A percentile compares a stretch with the other conserved stretches of the same genome.
Evolutionary conservation across 2,888 invertebrate species (phyloP).

Genomic region (Drosophila paucipuncta): DNA sequence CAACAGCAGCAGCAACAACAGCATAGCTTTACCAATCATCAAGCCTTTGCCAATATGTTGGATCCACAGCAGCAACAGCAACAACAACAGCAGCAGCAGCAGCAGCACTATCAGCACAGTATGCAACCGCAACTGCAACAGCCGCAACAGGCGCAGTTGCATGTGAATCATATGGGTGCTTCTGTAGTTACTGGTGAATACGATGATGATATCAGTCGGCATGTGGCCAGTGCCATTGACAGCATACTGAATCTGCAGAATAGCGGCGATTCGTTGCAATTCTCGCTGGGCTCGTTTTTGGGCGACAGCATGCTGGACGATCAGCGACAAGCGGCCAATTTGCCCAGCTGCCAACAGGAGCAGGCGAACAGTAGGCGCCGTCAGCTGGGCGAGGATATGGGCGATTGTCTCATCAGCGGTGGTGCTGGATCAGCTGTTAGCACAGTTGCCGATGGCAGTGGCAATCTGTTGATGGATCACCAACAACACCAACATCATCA

Average conservation of each 20-base stretch:
- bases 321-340: constrained; percentile 72
- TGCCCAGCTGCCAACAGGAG: constrained; percentile 71
- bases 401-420: constrained; percentile 84
- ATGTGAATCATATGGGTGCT: constrained; percentile 69
- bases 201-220: constrained; percentile 90
- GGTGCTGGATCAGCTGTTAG: constrained; percentile 62
- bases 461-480: constrained; percentile 71
- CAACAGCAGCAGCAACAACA: constrained; percentile 74
- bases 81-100: constrained; percentile 66
- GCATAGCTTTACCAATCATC: constrained; percentile 72
- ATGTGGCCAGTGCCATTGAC: constrained; percentile 93
- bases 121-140: constrained; percentile 70
- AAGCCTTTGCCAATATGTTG: constrained; percentile 61
- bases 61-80: constrained; percentile 67
- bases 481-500: constrained; percentile 65
- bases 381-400: constrained; percentile 82
- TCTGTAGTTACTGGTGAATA: constrained; percentile 80
- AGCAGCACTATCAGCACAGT: constrained; percentile 47
- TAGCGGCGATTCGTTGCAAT: constrained; percentile 85
- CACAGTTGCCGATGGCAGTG: constrained; percentile 73
- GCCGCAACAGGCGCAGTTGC: constrained; percentile 68
- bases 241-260: constrained; percentile 90
- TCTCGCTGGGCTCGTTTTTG: constrained; percentile 84
- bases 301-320: constrained; percentile 84
- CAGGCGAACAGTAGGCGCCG: constrained; percentile 66